These are phyloP conservation scores for Rhagoletis pomonella DNA, from an alignment of 1,140 invertebrate genomes.

Conservation along the genomic window DNA sequence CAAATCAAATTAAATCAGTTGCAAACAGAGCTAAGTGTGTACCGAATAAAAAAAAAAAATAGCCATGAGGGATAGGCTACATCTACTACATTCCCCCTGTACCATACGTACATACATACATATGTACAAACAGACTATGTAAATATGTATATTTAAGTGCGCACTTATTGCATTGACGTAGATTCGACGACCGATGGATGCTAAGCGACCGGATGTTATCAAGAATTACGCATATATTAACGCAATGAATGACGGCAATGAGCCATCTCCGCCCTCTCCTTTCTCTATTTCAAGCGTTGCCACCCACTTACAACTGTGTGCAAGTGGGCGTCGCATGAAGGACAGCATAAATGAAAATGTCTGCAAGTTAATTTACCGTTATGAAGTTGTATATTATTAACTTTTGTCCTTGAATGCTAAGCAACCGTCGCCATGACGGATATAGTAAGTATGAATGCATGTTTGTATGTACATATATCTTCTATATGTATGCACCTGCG, in stretches of 20 bases:
- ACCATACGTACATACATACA: not conserved
- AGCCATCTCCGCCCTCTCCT: not conserved
- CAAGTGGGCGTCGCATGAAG: not conserved
- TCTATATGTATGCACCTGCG: not conserved
- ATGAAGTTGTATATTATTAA: slow-evolving; percentile 58
- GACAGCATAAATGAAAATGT: slow-evolving; percentile 49
- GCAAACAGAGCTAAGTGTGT: not conserved
- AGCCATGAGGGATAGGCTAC: not conserved
- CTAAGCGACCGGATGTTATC: slow-evolving; percentile 54
- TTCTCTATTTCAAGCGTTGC: not conserved
- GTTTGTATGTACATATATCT: too few relatives aligned
- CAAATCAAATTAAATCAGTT: slow-evolving; percentile 13
- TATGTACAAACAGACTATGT: not conserved
- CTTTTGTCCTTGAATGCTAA: slow-evolving; percentile 53
- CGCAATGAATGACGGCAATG: slow-evolving; percentile 1
- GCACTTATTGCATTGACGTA: slow-evolving; percentile 24
- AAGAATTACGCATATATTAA: slow-evolving; percentile 58
- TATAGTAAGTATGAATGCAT: too few relatives aligned
- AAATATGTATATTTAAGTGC: not conserved
- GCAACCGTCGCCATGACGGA: slow-evolving; percentile 20
- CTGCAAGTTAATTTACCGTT: slow-evolving; percentile 58
- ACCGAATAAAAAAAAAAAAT: not conserved
- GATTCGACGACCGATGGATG: not conserved
- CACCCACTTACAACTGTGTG: not conserved
- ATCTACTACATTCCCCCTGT: not conserved